phyloP scores from a whole-genome alignment of 2,888 invertebrate species.

The Andrena minutula region DNA sequence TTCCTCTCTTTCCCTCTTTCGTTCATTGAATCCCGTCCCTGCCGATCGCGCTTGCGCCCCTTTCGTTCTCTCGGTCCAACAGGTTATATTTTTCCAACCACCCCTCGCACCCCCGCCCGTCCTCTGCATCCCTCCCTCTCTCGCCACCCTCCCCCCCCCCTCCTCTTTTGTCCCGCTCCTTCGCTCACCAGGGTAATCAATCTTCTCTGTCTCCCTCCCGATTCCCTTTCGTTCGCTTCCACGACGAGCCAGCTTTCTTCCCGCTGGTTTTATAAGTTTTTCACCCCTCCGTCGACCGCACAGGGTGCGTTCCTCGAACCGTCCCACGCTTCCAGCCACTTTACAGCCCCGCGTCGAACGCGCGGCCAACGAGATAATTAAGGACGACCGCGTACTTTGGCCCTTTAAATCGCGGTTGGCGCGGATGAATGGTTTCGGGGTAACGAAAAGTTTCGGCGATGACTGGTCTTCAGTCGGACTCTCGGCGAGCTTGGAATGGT shows the following conservation, averaged over 20 bases:
- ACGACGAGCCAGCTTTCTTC: constrained; percentile 52
- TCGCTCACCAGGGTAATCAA: constrained; percentile 60
- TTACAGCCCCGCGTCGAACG: constrained; percentile 31
- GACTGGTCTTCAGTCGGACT: no score
- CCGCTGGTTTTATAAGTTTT: constrained; percentile 68
- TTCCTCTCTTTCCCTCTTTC: constrained; percentile 56
- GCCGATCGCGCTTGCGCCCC: constrained; percentile 65
- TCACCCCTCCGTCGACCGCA: constrained; percentile 68
- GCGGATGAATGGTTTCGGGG: not conserved
- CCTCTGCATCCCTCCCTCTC: constrained; percentile 32
- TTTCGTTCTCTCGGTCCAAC: constrained; percentile 82
- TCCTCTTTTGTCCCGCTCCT: constrained; percentile 53
- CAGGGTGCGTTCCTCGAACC: constrained; percentile 27
- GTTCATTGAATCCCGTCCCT: constrained; percentile 58
- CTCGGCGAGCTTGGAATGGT: no score
- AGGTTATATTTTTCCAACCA: constrained; percentile 83
- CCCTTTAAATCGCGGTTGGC: not conserved
- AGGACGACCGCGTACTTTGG: not conserved
- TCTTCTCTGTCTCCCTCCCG: constrained; percentile 70
- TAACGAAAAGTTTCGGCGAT: no score
- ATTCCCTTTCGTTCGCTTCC: constrained; percentile 53
- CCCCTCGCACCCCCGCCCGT: constrained; percentile 43
- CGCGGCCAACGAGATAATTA: constrained; percentile 35
- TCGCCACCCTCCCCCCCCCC: constrained; percentile 36
- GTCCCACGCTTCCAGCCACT: constrained; percentile 10